Evolutionary conservation across 2,113 vertebrate species (phyloP), one percentile per base, ranked within the genome.

Genomic region (Uropsilus gracilis): DNA sequence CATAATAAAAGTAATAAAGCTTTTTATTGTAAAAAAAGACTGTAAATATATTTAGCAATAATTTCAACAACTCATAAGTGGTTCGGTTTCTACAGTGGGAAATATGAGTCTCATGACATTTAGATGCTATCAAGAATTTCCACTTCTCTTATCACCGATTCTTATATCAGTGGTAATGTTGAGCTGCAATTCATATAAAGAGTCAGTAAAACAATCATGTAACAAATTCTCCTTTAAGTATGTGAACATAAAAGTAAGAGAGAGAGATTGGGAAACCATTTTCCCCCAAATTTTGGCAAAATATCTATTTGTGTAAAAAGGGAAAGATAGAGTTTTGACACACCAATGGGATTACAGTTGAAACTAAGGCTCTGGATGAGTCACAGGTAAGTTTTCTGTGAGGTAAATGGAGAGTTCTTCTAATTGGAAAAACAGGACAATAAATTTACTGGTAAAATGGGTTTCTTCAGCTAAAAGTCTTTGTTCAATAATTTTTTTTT

Each of bases 1-100:
- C 73, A 97, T 98, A 98, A 97, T 98, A 98, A 97, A 97, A 96
- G 87, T 97, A 97, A 98, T 98, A 98, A 98, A 98, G 96, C 82
- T 98, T 98, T 98, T 98, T 98, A 97, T 98, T 98, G 95, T 98
- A 96, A 97, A 97, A 64, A 98, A 97, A 96, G 97, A 91, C 95
- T 97, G 96, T 96, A 98, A 98, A 98, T 98, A 98, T 97, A 98
- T 97, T 98, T 98, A 98, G 94, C 90, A 97, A 97, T 98, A 97
- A 97, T 98, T 98, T 97, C 97, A 98, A 97, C 94, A 97, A 89
- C 95, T 97, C 90, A 94, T 83, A 98, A 97, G 94, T 96, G 82
- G 95, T 97, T 96, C 95, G 92, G 86, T 96, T 96, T 98, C 89
- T 96, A 59, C 55, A 86, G 69, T 95, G 28, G 89, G 92, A 98